Evolutionary conservation across 2,888 invertebrate genomes (phyloP), one percentile per base, ranked within the genome.

Genomic region (Ornithoptera alexandrae): DNA sequence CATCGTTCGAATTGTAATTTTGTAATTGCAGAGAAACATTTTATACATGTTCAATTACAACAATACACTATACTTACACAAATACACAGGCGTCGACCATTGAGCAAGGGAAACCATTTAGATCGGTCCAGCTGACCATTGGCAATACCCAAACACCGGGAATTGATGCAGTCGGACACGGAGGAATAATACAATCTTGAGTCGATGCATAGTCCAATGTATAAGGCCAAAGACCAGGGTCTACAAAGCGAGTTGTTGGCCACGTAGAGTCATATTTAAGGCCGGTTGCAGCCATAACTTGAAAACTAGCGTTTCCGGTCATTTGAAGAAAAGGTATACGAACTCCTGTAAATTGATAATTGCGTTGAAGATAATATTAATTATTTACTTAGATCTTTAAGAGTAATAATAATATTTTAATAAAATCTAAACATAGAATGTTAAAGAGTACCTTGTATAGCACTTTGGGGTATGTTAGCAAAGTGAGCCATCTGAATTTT

Each of bases 121-220:
- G 73, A 73, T 94, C 94, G 8, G 79, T 71, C 86, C 94, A 93
- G 62, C 93, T 88, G 2, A 94, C 82, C 86, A 96, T 94, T 0
- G 96, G 96, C 0, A 94, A 78, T 0, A 94, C 93, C 96, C 95
- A 96, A 46, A 93, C 82, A 0, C 94, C 94, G 15, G 94, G 93
- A 76, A 93, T 89, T 0, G 93, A 84, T 0, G 93, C 90, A 1
- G 82, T 85, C 0, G 95, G 95, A 77, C 95, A 95, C 0, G 91
- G 90, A 0, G 85, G 88, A 24, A 93, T 87, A 2, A 83, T 76
- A 70, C 95, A 95, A 68, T 93, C 93, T 80, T 95, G 94, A 24
- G 74, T 89, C 0, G 93, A 91, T 0, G 81, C 79, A 74, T 93
- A 94, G 77, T 96, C 94, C 69, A 95, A 79, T 0, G 95, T 95